phyloP scores from a whole-genome alignment of 2,113 vertebrate genomes.

The Glareola pratincola region DNA sequence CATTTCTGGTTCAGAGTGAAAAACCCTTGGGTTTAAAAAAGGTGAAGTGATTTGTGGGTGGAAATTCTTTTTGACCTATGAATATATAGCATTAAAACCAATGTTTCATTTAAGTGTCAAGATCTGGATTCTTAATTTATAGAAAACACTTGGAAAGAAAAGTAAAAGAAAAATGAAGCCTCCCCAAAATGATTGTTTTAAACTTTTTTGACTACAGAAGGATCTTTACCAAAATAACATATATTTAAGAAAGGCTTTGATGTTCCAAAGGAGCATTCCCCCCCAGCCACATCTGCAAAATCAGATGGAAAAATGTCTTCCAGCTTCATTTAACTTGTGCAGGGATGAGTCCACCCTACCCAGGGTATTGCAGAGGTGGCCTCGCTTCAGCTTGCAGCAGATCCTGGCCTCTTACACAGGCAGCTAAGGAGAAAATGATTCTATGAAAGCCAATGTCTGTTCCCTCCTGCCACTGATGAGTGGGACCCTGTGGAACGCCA shows the following conservation, averaged over 20 bases:
- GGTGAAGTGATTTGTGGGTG: neutral
- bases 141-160: neutral
- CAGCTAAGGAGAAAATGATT: neutral
- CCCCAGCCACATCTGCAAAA: neutral
- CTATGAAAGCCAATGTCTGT: neutral
- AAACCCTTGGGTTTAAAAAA: neutral
- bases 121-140: neutral
- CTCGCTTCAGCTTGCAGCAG: neutral
- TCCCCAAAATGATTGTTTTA: neutral
- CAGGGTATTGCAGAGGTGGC: neutral
- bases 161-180: neutral
- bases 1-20: neutral
- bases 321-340: neutral
- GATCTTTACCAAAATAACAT: neutral
- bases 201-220: neutral
- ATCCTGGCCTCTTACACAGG: neutral
- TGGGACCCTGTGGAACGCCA: neutral
- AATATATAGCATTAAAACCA: neutral
- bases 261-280: neutral
- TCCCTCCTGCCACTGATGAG: neutral
- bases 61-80: neutral
- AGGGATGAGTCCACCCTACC: neutral
- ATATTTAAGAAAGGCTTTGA: slow-evolving; percentile 1
- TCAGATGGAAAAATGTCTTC: neutral
- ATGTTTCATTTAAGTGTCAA: neutral